Evolutionary conservation across 1,140 invertebrate genomes (phyloP).

Genomic region (Colletes gigas): DNA sequence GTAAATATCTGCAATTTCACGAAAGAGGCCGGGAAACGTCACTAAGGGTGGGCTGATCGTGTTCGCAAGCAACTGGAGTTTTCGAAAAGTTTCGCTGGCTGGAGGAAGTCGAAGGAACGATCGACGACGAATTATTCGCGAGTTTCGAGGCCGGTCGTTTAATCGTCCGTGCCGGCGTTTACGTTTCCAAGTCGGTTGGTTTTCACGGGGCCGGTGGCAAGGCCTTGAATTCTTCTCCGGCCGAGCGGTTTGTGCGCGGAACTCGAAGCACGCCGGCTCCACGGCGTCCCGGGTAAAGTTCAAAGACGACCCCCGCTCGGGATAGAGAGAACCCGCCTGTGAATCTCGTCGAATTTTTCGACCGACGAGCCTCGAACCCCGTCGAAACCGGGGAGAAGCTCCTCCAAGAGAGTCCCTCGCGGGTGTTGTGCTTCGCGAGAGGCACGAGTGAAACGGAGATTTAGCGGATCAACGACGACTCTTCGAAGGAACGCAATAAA

Average conservation of each 20-base stretch:
- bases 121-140: too few relatives aligned
- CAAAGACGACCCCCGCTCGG: background rate
- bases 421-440: background rate
- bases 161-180: constrained; percentile 12
- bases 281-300: background rate
- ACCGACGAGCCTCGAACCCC: background rate
- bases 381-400: background rate
- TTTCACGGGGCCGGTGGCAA: background rate
- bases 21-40: too few relatives aligned
- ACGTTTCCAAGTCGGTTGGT: constrained; percentile 21
- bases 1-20: too few relatives aligned
- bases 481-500: too few relatives aligned
- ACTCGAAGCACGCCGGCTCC: background rate
- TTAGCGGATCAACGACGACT: too few relatives aligned
- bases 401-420: too few relatives aligned
- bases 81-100: too few relatives aligned
- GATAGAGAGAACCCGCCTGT: too few relatives aligned
- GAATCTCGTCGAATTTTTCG: background rate
- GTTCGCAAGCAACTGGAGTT: too few relatives aligned
- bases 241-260: background rate
- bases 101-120: too few relatives aligned
- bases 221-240: background rate
- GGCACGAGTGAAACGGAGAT: too few relatives aligned
- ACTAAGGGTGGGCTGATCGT: too few relatives aligned
- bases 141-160: constrained; percentile 9